phyloP scores from a whole-genome alignment of 1,140 invertebrate genomes.

The Aphelenchoides besseyi region DNA sequence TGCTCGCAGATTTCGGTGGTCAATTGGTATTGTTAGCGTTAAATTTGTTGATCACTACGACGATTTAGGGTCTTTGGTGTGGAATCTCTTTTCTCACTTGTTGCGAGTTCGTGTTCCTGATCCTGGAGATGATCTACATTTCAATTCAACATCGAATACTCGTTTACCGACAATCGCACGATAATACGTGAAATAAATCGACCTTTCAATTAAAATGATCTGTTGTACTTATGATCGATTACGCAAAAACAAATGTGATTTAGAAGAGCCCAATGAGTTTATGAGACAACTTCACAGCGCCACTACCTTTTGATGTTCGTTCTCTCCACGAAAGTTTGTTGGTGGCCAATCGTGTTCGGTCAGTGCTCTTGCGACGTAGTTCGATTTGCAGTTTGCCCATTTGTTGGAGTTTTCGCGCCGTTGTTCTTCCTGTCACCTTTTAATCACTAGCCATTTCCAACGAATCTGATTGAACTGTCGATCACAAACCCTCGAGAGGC shows the following conservation, averaged over 20 bases:
- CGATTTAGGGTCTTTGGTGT: conserved; percentile 51
- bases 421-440: background rate
- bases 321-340: background rate
- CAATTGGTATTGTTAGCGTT: conserved; percentile 49
- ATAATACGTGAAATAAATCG: background rate
- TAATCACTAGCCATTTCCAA: too few species aligned
- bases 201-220: background rate
- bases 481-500: too few species aligned
- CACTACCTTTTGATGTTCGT: too few species aligned
- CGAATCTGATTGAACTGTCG: too few species aligned
- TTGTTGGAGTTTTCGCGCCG: background rate
- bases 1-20: conserved; percentile 56
- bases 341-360: background rate
- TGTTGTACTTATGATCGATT: background rate
- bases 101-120: conserved; percentile 55
- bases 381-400: background rate
- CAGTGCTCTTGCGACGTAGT: background rate
- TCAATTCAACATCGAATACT: conserved; percentile 39
- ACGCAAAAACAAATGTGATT: background rate
- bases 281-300: too few species aligned
- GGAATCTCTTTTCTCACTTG: conserved; percentile 57
- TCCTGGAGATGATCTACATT: conserved; percentile 54
- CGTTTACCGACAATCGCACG: background rate
- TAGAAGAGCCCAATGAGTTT: background rate
- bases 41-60: background rate